Base-by-base conservation (phyloP, 2,113 vertebrate species). In the Elgaria multicarinata region DNA sequence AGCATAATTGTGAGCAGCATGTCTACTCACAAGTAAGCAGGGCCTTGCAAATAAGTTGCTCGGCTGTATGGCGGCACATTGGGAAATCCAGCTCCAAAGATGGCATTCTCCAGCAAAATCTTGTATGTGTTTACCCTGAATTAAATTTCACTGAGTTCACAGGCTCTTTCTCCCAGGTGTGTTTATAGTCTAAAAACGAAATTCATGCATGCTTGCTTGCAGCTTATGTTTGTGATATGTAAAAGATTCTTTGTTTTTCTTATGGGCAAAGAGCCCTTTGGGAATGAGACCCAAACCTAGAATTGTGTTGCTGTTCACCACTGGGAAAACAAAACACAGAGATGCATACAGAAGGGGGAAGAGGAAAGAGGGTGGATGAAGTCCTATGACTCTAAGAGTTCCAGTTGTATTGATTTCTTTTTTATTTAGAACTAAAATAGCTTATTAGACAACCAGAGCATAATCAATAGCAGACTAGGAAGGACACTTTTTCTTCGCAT, bases 341-440 rank as follows among this genome's bases (percentile, higher is more conserved):
- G 31, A 44, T 28, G 31, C 44, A 14, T 44, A 67, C 39, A 31
- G 10, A n/a, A 44, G 67, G 10, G 83, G 50, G 28, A 53, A 50
- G 18, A 72, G 72, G 72, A 39, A 42, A 20, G 18, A 75, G 39
- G 72, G 12, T n/a, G 13, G 7, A 72, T 26, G 66, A 67, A 67
- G 5, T 3, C 58, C 58, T 20, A 20, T 22, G 58, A 22, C 58
- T 62, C 20, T 62, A 53, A 53, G 50, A 53, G 50, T 62, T 62
- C 55, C 16, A 58, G 55, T 58, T 22, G 20, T 20, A 62, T 62
- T 36, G 67, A 71, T 50, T 14, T 18, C 22, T 46, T 71, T n/a
- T 79, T 44, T 64, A 13, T 81, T 85, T 80, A 66, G 36, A 87
- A 90, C 91, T 86, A 50, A 89, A 94, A 90, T 75, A 67, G 42